phyloP scores from a whole-genome alignment of 1,140 invertebrate genomes.

The Caenorhabditis tropicalis region DNA sequence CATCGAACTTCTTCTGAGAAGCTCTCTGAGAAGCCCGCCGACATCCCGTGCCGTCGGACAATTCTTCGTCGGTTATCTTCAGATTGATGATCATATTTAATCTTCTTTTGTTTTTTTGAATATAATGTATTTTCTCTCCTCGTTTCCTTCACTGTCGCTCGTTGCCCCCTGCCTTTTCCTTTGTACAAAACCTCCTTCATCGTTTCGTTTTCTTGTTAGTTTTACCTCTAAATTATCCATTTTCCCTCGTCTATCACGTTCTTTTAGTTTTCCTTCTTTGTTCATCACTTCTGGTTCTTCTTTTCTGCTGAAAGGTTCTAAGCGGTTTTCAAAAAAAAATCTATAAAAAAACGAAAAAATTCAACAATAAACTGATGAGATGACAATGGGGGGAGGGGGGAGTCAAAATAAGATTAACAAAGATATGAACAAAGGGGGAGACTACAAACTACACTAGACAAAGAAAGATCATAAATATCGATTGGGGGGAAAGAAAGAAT shows the following conservation, averaged over 20 bases:
- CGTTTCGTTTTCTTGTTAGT: too few relatives aligned
- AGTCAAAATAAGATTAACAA: background rate
- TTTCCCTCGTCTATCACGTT: too few relatives aligned
- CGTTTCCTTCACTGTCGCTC: background rate
- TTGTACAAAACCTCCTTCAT: too few relatives aligned
- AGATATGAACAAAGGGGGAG: background rate
- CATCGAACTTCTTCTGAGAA: conserved; percentile 58
- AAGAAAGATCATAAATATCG: background rate
- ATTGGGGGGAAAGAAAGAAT: background rate
- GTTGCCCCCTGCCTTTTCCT: too few relatives aligned
- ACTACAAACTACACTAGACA: background rate
- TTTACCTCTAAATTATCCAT: too few relatives aligned
- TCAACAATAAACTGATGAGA: background rate
- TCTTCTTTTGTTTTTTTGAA: background rate
- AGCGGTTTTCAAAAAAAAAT: background rate
- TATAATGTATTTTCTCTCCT: background rate
- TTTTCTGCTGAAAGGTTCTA: background rate
- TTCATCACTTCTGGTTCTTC: too few relatives aligned
- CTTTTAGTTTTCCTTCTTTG: too few relatives aligned
- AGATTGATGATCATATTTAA: conserved; percentile 3
- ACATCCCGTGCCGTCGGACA: conserved; percentile 63
- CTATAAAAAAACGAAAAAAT: too few relatives aligned
- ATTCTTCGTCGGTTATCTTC: conserved; percentile 60
- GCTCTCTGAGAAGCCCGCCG: conserved; percentile 59
- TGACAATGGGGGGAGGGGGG: background rate